Percentiles rank a stretch among this genome's conserved stretches.
Evolutionary conservation across 53 echinoderm and acorn worm genomes (phyloP).

Genomic region (Paracentrotus lividus): DNA sequence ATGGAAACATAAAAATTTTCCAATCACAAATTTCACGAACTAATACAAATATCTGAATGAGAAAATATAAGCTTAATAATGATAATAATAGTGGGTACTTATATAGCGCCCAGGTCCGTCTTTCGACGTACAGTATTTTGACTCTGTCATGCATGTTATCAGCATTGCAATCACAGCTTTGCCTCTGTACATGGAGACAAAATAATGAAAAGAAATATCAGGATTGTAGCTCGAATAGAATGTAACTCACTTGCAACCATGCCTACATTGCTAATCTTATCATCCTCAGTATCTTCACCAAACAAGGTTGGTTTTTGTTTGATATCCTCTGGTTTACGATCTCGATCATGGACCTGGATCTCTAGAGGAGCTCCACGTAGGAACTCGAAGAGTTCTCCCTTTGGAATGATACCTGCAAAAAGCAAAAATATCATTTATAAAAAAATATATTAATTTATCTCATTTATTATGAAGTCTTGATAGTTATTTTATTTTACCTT

Average conservation of each 20-base stretch:
- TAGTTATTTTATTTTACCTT: not conserved
- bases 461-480: not conserved
- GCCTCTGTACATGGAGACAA: no score
- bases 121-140: no score
- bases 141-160: no score
- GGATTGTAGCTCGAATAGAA: not conserved
- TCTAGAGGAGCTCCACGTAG: conserved; percentile 90
- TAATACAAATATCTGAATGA: no score
- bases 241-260: conserved; percentile 91
- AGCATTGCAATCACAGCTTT: no score
- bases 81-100: no score
- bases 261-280: conserved; percentile 98
- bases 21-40: no score
- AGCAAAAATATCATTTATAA: not conserved
- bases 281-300: conserved; percentile 98
- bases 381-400: conserved; percentile 90
- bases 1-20: no score
- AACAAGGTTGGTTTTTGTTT: conserved; percentile 95
- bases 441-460: not conserved
- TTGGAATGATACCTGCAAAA: conserved; percentile 83
- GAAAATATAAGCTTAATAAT: no score
- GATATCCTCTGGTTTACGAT: conserved; percentile 91
- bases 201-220: no score
- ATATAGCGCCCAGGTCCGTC: no score
- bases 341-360: conserved; percentile 94